A percentile compares a stretch with the other conserved stretches of the same genome.
These are phyloP conservation scores for Crossaster papposus DNA, from an alignment of 53 echinoderm and acorn worm species.

Conservation along the genomic window DNA sequence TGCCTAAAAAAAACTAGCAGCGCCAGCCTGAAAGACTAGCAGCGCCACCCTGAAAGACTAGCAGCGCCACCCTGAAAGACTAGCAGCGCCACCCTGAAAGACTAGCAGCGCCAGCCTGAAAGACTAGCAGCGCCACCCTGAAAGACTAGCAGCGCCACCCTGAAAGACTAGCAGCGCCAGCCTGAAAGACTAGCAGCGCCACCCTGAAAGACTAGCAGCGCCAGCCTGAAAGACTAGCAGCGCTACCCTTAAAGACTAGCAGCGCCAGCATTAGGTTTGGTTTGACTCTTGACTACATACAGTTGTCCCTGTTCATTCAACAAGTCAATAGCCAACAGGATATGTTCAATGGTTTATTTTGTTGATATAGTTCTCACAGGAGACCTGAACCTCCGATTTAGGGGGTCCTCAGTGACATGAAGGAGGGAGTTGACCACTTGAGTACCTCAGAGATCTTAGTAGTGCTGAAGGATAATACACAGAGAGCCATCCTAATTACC, in stretches of 20 bases:
- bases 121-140: no score
- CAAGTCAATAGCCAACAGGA: constrained; percentile 31
- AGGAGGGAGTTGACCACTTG: constrained; percentile 14
- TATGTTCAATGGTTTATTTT: constrained; percentile 31
- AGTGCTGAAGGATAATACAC: constrained; percentile 8
- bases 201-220: no score
- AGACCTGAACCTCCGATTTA: constrained; percentile 11
- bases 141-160: no score
- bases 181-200: no score
- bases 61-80: no score
- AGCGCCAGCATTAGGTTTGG: not conserved
- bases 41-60: no score
- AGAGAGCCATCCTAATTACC: constrained; percentile 9
- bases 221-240: not conserved
- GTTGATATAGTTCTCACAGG: constrained; percentile 7
- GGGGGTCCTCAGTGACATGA: constrained; percentile 15
- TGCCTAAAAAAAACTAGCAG: no score
- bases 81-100: no score
- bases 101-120: no score
- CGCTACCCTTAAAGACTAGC: not conserved
- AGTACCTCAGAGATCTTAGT: constrained; percentile 4
- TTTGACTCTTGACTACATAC: not conserved
- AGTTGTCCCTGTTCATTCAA: not conserved
- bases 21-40: no score
- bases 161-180: no score